A percentile compares a stretch with the other conserved stretches of the same genome.
Conservation (phyloP, 1,140 invertebrate species). For the Diabrotica virgifera region DNA sequence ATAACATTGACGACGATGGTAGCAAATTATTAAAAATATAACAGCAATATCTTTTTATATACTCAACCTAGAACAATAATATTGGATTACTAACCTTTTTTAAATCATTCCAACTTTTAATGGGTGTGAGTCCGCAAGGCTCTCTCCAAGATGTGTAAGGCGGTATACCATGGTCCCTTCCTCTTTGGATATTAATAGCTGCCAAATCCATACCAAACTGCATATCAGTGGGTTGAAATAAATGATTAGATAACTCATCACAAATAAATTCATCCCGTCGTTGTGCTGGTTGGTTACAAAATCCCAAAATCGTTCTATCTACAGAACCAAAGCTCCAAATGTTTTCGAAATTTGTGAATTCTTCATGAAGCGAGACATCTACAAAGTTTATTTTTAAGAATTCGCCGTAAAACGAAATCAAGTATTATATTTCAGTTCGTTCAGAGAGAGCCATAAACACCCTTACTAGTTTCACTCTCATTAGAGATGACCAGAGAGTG, state of each 20-base stretch:
- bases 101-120: conserved; percentile 74
- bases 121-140: conserved; percentile 71
- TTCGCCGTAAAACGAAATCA: too few relatives aligned
- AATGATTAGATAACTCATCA: conserved; percentile 89
- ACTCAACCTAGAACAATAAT: too few relatives aligned
- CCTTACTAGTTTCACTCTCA: too few relatives aligned
- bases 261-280: conserved; percentile 92
- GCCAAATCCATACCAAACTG: conserved; percentile 85
- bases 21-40: too few relatives aligned
- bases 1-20: too few relatives aligned
- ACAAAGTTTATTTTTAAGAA: conserved; percentile 40
- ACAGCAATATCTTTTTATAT: too few relatives aligned
- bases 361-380: conserved; percentile 73
- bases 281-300: conserved; percentile 86
- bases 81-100: conserved; percentile 44
- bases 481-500: too few relatives aligned
- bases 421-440: too few relatives aligned
- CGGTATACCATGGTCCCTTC: conserved; percentile 53
- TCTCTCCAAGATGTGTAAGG: conserved; percentile 81
- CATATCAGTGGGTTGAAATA: conserved; percentile 83
- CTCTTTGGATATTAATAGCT: conserved; percentile 78
- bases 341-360: conserved; percentile 93
- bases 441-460: too few relatives aligned
- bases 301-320: conserved; percentile 83
- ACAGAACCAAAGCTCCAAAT: conserved; percentile 74